Evolutionary conservation across 2,888 invertebrate genomes (phyloP).

Genomic region (Lepidonotus clava): DNA sequence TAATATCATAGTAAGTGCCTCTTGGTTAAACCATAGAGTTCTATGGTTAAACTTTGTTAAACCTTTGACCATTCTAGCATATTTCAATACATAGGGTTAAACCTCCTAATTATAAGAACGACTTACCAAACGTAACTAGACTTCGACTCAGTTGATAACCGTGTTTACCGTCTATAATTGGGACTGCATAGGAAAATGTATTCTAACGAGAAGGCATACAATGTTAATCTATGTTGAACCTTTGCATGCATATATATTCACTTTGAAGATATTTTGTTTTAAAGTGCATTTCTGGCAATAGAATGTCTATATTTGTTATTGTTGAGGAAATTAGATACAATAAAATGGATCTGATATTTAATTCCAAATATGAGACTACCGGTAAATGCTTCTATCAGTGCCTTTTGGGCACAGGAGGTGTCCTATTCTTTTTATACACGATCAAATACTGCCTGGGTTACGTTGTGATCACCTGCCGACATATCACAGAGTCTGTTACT

Average conservation of each 20-base stretch:
- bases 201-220: too few species aligned
- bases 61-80: background rate
- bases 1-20: slow-evolving; percentile 86
- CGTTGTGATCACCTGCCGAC: background rate
- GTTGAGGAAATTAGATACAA: background rate
- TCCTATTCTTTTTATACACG: background rate
- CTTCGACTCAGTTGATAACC: background rate
- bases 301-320: too few species aligned
- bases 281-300: too few species aligned
- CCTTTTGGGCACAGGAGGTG: background rate
- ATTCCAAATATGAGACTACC: background rate
- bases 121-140: background rate
- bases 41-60: background rate
- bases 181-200: too few species aligned
- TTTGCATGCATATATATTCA: too few species aligned
- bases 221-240: too few species aligned
- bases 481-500: background rate
- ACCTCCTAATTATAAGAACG: background rate
- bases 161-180: background rate
- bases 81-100: background rate
- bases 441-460: background rate
- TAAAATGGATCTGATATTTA: background rate
- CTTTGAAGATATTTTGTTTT: too few species aligned
- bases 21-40: background rate
- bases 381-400: background rate